Evolutionary conservation across 37 sponge, comb jelly and placozoan species (phyloP), one percentile per base, ranked within the genome.

Genomic region (Aplysina aerophoba): DNA sequence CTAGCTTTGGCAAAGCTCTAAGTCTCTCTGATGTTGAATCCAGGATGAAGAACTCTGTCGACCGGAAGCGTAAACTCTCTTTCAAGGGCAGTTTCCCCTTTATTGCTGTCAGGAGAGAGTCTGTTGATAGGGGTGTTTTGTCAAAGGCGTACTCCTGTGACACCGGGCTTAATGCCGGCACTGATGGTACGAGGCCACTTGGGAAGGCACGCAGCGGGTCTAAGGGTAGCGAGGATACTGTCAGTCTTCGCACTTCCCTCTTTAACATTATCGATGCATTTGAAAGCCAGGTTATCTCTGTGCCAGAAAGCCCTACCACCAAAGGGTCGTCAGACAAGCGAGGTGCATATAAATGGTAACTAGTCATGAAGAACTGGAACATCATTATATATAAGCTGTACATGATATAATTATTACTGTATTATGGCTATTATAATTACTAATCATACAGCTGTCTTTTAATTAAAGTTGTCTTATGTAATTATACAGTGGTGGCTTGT

Each of bases 161-260:
- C 34, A 69, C 71, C 2, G 71, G 31, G 34, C 71, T 69, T 16
- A 35, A 69, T 35, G 33, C 71, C 4, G 71, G 50, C 50, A 8
- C 50, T 44, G 50, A 44, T 8, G 8, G 50, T 8, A 44, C 6
- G 3, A 44, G 50, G 50, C 50, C 50, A 44, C 50, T 44, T 3
- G 50, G 50, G 6, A 44, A 44, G 50, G 8, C 11, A 6, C 34
- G 13, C 33, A 31, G 34, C 33, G 35, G 6, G 17, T 25, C 63
- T 62, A 25, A 14, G 63, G 34, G 17, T 16, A 17, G 35, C 30
- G 71, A n/a, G 31, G 71, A 69, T 6, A 69, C 28, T 35, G 6
- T 69, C 33, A 69, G 71, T 35, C 71, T 69, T 1, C 28, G 71
- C 28, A 69, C 71, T 15, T 69, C 71, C 34, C 71, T 69, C 33